phyloP scores from a whole-genome alignment of 2,113 vertebrate genomes.

The Rhinolophus sinicus region DNA sequence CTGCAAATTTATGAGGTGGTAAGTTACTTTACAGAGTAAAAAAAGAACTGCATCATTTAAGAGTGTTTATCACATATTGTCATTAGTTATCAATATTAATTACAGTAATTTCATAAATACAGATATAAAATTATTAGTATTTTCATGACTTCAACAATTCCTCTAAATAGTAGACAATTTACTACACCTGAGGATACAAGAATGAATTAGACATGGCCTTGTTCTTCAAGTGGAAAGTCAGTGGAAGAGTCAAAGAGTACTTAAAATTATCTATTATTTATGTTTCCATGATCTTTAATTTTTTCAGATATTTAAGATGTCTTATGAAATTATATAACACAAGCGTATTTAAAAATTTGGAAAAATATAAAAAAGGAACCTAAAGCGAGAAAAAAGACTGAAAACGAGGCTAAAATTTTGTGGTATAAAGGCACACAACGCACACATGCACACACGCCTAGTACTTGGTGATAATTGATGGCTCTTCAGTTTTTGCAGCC shows the following conservation, averaged over 20 bases:
- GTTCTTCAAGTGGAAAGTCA: not conserved
- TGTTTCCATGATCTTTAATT: not conserved
- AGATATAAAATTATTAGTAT: not conserved
- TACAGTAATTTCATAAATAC: not conserved
- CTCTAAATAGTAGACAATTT: not conserved
- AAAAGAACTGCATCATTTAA: not conserved
- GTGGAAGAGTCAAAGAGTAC: not conserved
- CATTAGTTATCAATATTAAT: not conserved
- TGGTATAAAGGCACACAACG: not conserved
- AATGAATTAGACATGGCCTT: not conserved
- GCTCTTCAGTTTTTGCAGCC: not conserved
- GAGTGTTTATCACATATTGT: not conserved
- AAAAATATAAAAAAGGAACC: not conserved
- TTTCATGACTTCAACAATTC: not conserved
- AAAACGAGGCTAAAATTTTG: not conserved
- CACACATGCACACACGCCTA: too few species aligned
- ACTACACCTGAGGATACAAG: not conserved
- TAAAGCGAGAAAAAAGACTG: not conserved
- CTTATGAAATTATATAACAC: not conserved
- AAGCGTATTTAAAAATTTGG: not conserved
- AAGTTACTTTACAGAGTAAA: slow-evolving; percentile 7
- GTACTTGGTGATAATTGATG: not conserved
- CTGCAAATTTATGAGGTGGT: not conserved
- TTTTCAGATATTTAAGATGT: slow-evolving; percentile 7
- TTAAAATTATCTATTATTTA: not conserved